These are phyloP conservation scores for Gambusia affinis DNA, from an alignment of 2,113 vertebrate genomes.

Conservation along the genomic window DNA sequence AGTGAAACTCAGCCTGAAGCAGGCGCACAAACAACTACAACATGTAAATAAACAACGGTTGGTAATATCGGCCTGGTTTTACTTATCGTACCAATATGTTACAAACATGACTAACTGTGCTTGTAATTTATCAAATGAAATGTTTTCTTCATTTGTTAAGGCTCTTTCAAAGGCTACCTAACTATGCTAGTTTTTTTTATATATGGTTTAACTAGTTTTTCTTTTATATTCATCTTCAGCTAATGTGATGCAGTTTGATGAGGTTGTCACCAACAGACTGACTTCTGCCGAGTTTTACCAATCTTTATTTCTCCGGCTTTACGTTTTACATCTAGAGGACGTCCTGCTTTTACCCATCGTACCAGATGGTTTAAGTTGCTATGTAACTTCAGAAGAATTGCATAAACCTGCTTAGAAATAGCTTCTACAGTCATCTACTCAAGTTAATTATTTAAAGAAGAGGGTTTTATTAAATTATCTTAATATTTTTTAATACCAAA, in stretches of 20 bases:
- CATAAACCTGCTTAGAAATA: too few relatives aligned
- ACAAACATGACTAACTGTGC: too few relatives aligned
- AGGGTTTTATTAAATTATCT: background rate
- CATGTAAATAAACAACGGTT: too few relatives aligned
- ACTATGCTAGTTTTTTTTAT: too few relatives aligned
- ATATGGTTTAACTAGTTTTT: too few relatives aligned
- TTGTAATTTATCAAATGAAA: too few relatives aligned
- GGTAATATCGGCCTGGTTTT: too few relatives aligned
- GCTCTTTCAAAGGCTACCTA: background rate
- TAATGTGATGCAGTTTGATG: background rate
- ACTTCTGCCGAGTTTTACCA: background rate
- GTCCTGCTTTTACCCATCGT: background rate
- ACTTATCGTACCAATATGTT: too few relatives aligned
- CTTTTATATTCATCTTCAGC: too few relatives aligned
- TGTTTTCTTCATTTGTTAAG: too few relatives aligned
- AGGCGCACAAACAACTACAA: too few relatives aligned
- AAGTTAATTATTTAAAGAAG: background rate
- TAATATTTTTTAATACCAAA: background rate
- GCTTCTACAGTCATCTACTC: too few relatives aligned
- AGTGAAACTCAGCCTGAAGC: background rate
- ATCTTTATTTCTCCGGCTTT: background rate
- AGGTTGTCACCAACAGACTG: background rate
- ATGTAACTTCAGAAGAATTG: background rate
- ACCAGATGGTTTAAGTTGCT: background rate
- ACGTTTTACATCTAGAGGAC: background rate